phyloP scores from a whole-genome alignment of 2,797 vertebrate genomes.

The Gastrophryne carolinensis region DNA sequence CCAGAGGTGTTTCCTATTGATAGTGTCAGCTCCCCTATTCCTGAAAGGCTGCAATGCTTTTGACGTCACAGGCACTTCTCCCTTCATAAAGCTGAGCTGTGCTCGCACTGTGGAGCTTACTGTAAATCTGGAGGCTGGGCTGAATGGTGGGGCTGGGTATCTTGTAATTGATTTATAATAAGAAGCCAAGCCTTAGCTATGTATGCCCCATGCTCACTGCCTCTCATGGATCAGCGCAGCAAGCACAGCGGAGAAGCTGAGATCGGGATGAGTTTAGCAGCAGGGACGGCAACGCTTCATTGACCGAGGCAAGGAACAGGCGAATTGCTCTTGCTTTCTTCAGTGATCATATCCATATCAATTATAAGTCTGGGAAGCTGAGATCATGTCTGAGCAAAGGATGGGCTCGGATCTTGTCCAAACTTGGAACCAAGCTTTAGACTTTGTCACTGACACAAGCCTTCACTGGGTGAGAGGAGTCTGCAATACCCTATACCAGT shows the following conservation, averaged over 20 bases:
- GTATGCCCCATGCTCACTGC: neutral
- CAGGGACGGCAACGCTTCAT: neutral
- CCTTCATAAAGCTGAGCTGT: neutral
- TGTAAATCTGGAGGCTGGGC: neutral
- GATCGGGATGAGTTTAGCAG: neutral
- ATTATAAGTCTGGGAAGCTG: constrained; percentile 4
- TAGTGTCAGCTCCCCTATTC: neutral
- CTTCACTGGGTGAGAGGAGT: neutral
- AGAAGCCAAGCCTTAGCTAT: neutral
- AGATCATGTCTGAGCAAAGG: constrained; percentile 14
- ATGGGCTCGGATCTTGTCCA: neutral
- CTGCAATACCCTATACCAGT: neutral
- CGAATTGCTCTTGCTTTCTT: neutral
- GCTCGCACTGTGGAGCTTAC: neutral
- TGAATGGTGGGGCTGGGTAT: neutral
- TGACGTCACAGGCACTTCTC: constrained; percentile 1
- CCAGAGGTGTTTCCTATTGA: neutral
- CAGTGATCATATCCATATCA: neutral
- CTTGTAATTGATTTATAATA: neutral
- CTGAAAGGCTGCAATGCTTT: constrained; percentile 3
- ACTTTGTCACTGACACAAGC: neutral
- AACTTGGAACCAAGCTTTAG: constrained; percentile 3
- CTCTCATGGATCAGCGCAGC: neutral
- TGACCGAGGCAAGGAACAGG: neutral
- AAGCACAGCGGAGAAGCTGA: neutral